Evolutionary conservation across 1,140 invertebrate genomes (phyloP), one percentile per base, ranked within the genome.

Genomic region (Carcinoscorpius rotundicauda): DNA sequence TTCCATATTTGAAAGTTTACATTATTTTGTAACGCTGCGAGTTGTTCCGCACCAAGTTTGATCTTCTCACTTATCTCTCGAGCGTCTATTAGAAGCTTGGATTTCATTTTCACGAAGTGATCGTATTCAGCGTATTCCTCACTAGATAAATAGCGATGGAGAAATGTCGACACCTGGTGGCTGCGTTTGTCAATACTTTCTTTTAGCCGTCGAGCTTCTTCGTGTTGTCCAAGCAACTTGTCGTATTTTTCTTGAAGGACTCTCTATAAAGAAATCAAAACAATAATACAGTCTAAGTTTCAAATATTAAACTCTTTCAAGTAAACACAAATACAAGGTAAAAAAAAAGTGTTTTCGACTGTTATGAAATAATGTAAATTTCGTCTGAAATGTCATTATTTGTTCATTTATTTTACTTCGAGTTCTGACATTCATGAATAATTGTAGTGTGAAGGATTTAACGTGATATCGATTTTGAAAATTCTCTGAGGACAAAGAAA

Each of bases 31-130:
- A 91, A 79, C 62, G 87, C 86, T 67, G 80, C 76, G 68, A 92
- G 79, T 76, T 93, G 89, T 77, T 93, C 89, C 75, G 91, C 87
- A 52, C 88, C 88, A 59, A 90, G 80, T 73, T 88, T 87, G 66
- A 94, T 89, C 77, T 91, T 91, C 74, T 93, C 90, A 69, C 88
- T 84, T 66, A 93, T 85, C 74, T 93, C 89, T 69, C 89, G 81
- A 64, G 85, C 82, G 74, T 93, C 89, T 75, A 93, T 86, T 70
- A 91, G 86, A 59, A 93, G 78, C 78, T 90, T 91, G n/a, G 88
- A 87, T 81, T 93, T 93, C 87, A 91, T 92, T 72, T 88, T 88
- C 70, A 93, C 87, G 75, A 91, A 93, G 75, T 91, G 87, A 71
- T 89, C 85, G 74, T 91, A 93, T 71, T 93, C 88, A 49, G 85